Base-by-base conservation (phyloP, 2,113 vertebrate genomes). In the Cryptoleucopteryx plumbea region DNA sequence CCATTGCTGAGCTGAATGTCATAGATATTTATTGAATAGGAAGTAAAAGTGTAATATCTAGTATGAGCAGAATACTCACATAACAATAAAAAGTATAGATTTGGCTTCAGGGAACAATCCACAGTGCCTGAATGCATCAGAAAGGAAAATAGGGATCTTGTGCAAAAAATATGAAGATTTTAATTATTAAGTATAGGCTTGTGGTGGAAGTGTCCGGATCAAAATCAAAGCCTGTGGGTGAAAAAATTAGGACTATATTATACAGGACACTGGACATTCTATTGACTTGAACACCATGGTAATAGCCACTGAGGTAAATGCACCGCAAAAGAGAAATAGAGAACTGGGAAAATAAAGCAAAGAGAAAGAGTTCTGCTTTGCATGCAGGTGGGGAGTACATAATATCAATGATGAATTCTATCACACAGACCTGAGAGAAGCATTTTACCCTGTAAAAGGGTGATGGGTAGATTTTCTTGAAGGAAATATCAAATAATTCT, bases 81-180 rank as follows among this genome's bases (percentile, higher is more conserved):
- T 97, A 94, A 94, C 95, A 94, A 91, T 96, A 95, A 94, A 97
- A 97, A 88, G 81, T 97, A 97, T 96, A 92, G 97, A 97, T 98
- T 93, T 96, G 95, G 95, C 98, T 97, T 78, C 94, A 92, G 97
- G 97, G 97, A 87, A 84, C 96, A 92, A 86, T 98, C 97, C 95
- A 81, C 40, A 16, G 74, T 55, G 45, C 70, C 58, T 89, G 68
- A 79, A 95, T 56, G 55, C 61, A 70, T 65, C 66, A 65, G 77
- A 75, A 93, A 92, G 38, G 59, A 94, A 91, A 94, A 96, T 5
- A 85, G 75, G 23, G 85, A 92, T 91, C 94, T 93, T 96, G 88
- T 91, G 95, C 59, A 93, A 97, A 97, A 86, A 90, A 86, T 4
- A 95, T 25, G 32, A 97, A 95, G 91, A 96, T 95, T 97, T 96